Evolutionary conservation across 1,140 invertebrate genomes (phyloP), one percentile per base, ranked within the genome.

Genomic region (Campoletis sonorensis): DNA sequence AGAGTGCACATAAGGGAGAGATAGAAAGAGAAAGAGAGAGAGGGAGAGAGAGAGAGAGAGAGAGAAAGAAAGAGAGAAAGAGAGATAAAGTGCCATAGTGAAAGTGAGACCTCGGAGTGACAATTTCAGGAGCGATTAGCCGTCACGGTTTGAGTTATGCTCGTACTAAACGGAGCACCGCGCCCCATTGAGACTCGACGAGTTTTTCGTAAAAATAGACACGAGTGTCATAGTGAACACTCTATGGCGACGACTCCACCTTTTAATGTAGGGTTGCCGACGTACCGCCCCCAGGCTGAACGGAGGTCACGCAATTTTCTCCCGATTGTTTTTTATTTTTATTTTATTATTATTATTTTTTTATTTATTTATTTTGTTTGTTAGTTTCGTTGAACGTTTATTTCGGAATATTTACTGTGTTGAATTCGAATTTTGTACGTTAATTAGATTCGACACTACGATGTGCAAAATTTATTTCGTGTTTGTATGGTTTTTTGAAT

Each of bases 51-150:
- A 13, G 11, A 45, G 30, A 33, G 30, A 54, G 26, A 54, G 58
- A 61, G 45, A 10, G 30, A 33, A 58, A 23, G 16, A 45, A 11
- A 13, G 11, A 45, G 30, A 33, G 30, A 54, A 16, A 54, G 58
- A 61, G 45, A 10, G 30, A 33, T 58, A 23, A 11, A 4, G 26
- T 21, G 16, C 5, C 54, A 67, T 79, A 80, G 84, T 84, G 83
- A 86, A 86, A 88, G 89, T 88, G 87, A 89, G 86, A 88, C 84
- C 84, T 89, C 86, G 83, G 84, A 87, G 88, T 90, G 90, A 91
- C 89, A 91, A 91, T 91, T 90, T 91, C 90, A 90, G 86, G 86
- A 91, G 89, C 89, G 90, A 91, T 91, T 91, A 91, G 89, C 88
- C 89, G 90, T 90, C 89, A 89, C 88, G 89, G 81, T 88, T 85